A percentile compares a stretch with the other conserved stretches of the same genome.
Evolutionary conservation across 2,113 vertebrate species (phyloP).

Genomic region (Melanerpes formicivorus): DNA sequence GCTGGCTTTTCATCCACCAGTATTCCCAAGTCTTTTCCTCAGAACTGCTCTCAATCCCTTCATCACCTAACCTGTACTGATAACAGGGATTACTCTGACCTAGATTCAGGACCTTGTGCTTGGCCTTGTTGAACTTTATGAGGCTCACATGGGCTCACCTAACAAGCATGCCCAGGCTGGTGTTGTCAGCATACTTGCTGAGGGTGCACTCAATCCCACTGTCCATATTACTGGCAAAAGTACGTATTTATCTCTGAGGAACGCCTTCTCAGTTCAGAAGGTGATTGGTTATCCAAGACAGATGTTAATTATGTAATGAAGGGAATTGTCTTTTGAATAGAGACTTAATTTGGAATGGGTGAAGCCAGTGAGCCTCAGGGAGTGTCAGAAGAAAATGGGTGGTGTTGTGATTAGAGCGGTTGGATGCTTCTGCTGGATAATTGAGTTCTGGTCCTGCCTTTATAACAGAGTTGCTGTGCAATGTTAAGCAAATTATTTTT

Average conservation of each 20-base stretch:
- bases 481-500: slow-evolving; percentile 30
- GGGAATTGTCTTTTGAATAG: background rate
- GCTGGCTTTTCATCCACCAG: background rate
- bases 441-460: slow-evolving; percentile 13
- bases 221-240: background rate
- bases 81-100: background rate
- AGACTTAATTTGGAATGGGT: background rate
- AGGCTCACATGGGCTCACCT: background rate
- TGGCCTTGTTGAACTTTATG: background rate
- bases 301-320: background rate
- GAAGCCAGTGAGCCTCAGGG: background rate
- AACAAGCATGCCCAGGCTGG: background rate
- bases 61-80: background rate
- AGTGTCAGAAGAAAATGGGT: background rate
- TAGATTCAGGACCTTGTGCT: background rate
- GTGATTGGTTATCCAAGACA: background rate
- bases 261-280: background rate
- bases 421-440: slow-evolving; percentile 40
- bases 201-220: background rate
- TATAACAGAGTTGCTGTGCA: background rate
- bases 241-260: background rate
- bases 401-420: background rate
- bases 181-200: background rate
- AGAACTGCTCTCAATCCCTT: background rate
- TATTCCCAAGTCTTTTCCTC: background rate